Base-by-base conservation (phyloP, 1,140 invertebrate species). In the Lineus longissimus region DNA sequence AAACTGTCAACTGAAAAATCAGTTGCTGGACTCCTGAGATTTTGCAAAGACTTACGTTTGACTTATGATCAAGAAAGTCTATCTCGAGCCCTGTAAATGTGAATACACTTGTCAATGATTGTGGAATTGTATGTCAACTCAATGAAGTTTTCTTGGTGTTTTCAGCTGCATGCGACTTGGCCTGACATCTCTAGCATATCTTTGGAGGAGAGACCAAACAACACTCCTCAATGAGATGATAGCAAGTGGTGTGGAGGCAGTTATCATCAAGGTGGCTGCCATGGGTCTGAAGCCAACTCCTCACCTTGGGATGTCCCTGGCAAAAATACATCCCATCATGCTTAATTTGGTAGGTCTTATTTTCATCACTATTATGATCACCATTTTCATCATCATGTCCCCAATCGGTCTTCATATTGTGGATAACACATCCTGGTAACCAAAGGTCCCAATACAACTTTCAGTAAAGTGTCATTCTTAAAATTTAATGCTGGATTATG, bases 211-310 rank as follows among this genome's bases (percentile, higher is more conserved):
- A 76, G 90, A 98, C 83, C 97, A 99, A 85, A 87, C 87, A 73
- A 91, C 95, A 82, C 81, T 99, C 47, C 82, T 99, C n/a, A 88
- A 94, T 81, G 95, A 98, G 85, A 99, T 99, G 95, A 94, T 98
- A 76, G 87, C 90, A 71, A 91, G 89, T 82, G 88, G 90, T 70
- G 86, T 99, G 64, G 87, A 95, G 78, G 95, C 97, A 45, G 91
- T 98, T 70, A 85, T 99, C 30, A 95, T 99, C 59, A 99, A 99
- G 88, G 93, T 97, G 27, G 95, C 95, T 59, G 89, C 93, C 27
- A 83, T 97, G 68, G 94, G 94, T 47, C 85, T 99, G 69, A 88
- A 92, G 69, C 91, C 91, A 45, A 81, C 86, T 57, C 86, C 90
- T 71, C 93, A 98, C 85, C 85, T 99, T 61, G 95, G 95, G 33